Conservation (phyloP, 2,113 vertebrate genomes). For the Coturnix japonica region DNA sequence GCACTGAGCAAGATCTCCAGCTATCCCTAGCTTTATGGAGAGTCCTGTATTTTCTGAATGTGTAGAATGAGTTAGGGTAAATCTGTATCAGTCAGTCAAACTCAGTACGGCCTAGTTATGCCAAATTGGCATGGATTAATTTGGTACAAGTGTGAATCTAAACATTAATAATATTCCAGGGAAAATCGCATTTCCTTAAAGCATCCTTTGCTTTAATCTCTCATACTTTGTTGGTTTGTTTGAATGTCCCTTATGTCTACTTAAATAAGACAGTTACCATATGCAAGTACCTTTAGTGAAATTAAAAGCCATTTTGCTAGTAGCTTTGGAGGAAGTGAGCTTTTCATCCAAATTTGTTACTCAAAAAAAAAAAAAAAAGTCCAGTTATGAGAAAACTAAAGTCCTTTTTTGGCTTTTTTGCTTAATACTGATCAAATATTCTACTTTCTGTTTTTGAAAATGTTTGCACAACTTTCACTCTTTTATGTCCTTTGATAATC, state of each 20-base stretch:
- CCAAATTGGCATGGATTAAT: background rate
- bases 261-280: background rate
- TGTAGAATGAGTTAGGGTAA: background rate
- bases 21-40: background rate
- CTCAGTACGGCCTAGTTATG: background rate
- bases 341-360: background rate
- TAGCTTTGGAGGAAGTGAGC: background rate
- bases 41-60: background rate
- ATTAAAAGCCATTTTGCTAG: background rate
- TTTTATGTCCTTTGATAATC: background rate
- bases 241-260: background rate
- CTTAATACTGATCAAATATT: background rate
- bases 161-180: background rate
- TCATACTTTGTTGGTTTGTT: background rate
- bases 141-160: background rate
- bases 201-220: background rate
- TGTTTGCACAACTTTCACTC: background rate
- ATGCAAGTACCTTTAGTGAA: background rate
- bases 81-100: background rate
- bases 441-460: background rate
- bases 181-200: background rate
- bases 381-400: background rate
- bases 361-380: background rate
- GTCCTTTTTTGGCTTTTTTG: background rate
- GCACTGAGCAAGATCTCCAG: fast-evolving